These are phyloP conservation scores for Hipposideros larvatus DNA, from an alignment of 2,797 vertebrate species.

Conservation along the genomic window DNA sequence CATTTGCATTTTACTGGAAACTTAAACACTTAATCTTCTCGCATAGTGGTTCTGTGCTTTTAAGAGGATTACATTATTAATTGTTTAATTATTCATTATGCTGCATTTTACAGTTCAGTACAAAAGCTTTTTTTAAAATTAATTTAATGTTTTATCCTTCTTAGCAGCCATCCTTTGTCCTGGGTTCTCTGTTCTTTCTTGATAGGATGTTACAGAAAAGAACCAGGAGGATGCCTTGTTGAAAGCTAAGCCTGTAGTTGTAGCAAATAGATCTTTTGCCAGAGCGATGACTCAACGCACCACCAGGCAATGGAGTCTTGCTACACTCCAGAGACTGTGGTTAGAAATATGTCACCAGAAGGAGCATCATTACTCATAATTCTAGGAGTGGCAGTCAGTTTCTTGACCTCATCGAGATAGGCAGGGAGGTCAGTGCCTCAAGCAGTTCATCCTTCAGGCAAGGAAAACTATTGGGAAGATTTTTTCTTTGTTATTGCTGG, in stretches of 20 bases:
- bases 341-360: slow-evolving; percentile 83
- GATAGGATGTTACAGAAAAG: slow-evolving; percentile 76
- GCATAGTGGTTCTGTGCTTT: slow-evolving; percentile 83
- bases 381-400: slow-evolving; percentile 84
- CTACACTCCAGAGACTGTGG: slow-evolving; percentile 75
- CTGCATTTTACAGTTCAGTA: slow-evolving; percentile 80
- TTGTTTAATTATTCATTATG: slow-evolving; percentile 88
- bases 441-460: slow-evolving; percentile 83
- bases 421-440: slow-evolving; percentile 81
- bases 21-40: slow-evolving; percentile 85
- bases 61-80: slow-evolving; percentile 89
- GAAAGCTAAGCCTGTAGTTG: slow-evolving; percentile 74
- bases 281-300: slow-evolving; percentile 76
- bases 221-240: slow-evolving; percentile 76
- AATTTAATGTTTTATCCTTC: slow-evolving; percentile 84
- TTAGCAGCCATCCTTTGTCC: slow-evolving; percentile 68
- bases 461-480: slow-evolving; percentile 79
- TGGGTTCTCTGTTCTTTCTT: slow-evolving; percentile 60
- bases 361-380: slow-evolving; percentile 85
- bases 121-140: slow-evolving; percentile 74
- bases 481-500: slow-evolving; percentile 77
- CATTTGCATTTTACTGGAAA: slow-evolving; percentile 80
- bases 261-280: slow-evolving; percentile 78
- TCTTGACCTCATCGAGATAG: slow-evolving; percentile 86
- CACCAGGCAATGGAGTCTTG: slow-evolving; percentile 61